Evolutionary conservation across 2,113 vertebrate species (phyloP).

Genomic region (Corythornis vintsioides): DNA sequence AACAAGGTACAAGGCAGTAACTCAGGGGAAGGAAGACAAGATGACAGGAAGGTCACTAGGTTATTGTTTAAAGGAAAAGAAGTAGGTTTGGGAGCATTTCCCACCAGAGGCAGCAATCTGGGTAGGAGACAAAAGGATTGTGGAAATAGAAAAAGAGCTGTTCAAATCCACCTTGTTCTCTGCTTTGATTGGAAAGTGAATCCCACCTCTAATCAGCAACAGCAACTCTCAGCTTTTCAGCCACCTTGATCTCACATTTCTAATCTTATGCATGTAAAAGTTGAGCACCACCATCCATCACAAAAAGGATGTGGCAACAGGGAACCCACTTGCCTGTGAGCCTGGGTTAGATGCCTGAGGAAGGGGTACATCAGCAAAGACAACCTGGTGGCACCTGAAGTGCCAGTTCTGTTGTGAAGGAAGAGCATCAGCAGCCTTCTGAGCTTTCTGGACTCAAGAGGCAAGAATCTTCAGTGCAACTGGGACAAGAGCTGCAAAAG

Average conservation of each 20-base stretch:
- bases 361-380: not conserved
- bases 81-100: not conserved
- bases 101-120: not conserved
- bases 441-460: not conserved
- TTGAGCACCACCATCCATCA: not conserved
- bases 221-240: not conserved
- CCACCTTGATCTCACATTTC: not conserved
- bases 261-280: not conserved
- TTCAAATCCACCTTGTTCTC: not conserved
- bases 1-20: not conserved
- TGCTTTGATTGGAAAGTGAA: not conserved
- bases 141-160: not conserved
- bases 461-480: not conserved
- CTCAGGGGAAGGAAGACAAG: not conserved
- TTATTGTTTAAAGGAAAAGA: not conserved
- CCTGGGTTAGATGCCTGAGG: not conserved
- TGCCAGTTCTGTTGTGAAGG: not conserved
- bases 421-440: not conserved
- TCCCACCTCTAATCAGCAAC: not conserved
- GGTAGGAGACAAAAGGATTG: not conserved
- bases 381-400: not conserved
- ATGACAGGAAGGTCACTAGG: not conserved
- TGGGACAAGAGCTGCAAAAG: not conserved
- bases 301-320: not conserved
- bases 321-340: not conserved